Evolutionary conservation across 2,888 invertebrate species (phyloP), one percentile per base, ranked within the genome.

Genomic region (Bruchidius siliquastri): DNA sequence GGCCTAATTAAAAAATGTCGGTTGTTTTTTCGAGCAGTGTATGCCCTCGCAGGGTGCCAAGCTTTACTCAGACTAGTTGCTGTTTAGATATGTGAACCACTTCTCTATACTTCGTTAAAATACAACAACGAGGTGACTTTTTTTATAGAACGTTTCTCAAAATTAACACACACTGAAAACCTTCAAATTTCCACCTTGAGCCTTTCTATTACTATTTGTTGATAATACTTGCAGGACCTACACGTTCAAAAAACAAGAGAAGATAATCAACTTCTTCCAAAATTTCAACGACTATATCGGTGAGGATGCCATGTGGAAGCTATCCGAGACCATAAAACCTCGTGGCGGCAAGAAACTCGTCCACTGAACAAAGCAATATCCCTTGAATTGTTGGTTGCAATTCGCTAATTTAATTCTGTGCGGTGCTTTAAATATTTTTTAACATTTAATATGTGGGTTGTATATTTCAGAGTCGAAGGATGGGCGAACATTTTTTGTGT

Each of bases 221-320:
- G 2, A 26, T 26, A 4, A 4, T 78, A 79, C 78, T 88, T 89
- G 75, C 88, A 97, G 97, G 86, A 93, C 95, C 81, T 98, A 98
- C 90, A 92, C 92, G 82, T 96, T 96, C 87, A 95, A 96, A 88
- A 95, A 94, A 86, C 96, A 96, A 87, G 97, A 98, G 86, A 93
- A 94, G 80, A 96, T 99, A 80, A 93, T 98, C 82, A 91, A 93
- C 80, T 97, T 97, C 90, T 98, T 99, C 89, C 96, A 96, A 88
- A 96, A 96, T 88, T 99, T 99, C 88, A 96, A 97, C 85, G 95
- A 98, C 87, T 95, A 94, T 85, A 90, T 98, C 82, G 94, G 94
- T 85, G 99, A 99, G 88, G 99, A 99, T 87, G 95, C 96, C 74
- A 95, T 99, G 92, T 99, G 99, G 99, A 96, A 97, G 87, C 94